Conservation (phyloP, 2,797 vertebrate species). For the Protonibea diacanthus region DNA sequence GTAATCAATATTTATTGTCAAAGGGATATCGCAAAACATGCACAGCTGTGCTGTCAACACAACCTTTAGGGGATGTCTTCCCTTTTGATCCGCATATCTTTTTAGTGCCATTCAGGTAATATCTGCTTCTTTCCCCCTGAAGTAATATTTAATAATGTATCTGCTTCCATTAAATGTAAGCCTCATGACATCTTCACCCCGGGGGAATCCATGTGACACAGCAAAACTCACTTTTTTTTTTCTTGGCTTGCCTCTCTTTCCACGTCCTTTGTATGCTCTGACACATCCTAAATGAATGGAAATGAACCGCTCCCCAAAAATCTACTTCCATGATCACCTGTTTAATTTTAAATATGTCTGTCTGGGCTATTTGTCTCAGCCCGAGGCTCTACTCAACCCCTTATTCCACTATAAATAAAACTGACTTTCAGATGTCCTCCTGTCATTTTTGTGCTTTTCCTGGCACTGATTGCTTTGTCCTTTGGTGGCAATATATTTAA, state of each 20-base stretch:
- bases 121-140: slow-evolving; percentile 8
- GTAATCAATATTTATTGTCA: slow-evolving; percentile 21
- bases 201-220: slow-evolving; percentile 33
- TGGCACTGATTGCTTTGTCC: slow-evolving; percentile 45
- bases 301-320: slow-evolving; percentile 57
- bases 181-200: slow-evolving; percentile 36
- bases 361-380: slow-evolving; percentile 56
- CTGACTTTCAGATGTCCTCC: slow-evolving; percentile 71
- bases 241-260: slow-evolving; percentile 32
- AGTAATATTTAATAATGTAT: slow-evolving; percentile 53
- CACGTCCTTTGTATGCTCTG: slow-evolving; percentile 52
- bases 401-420: slow-evolving; percentile 51
- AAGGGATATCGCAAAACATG: background rate
- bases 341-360: slow-evolving; percentile 57
- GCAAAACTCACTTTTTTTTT: slow-evolving; percentile 27
- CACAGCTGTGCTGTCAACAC: slow-evolving; percentile 15
- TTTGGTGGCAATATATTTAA: slow-evolving; percentile 45
- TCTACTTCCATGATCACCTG: slow-evolving; percentile 59
- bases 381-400: slow-evolving; percentile 32
- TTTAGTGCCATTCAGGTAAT: slow-evolving; percentile 13
- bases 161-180: slow-evolving; percentile 38
- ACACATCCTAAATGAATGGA: slow-evolving; percentile 57
- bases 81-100: slow-evolving; percentile 20
- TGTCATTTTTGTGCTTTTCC: slow-evolving; percentile 35
- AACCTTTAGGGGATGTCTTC: slow-evolving; percentile 12